Base-by-base conservation (phyloP, 2,888 invertebrate genomes). In the Erebia ligea region DNA sequence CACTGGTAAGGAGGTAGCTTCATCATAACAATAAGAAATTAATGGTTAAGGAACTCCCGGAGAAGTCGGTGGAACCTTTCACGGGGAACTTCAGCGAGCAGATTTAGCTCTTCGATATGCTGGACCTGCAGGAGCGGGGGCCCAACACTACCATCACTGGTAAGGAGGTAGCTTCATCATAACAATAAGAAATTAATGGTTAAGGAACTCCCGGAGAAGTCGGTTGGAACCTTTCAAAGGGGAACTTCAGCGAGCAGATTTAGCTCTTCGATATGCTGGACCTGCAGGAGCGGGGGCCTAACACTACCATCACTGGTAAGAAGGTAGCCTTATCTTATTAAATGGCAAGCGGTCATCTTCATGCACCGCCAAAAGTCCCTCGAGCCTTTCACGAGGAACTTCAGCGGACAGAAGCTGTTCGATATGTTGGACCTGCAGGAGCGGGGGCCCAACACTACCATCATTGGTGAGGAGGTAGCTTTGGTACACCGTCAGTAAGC, bases 341-440 rank as follows among this genome's bases (percentile, higher is more conserved):
- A n/a, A n/a, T n/a, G n/a, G n/a, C n/a, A n/a, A n/a, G 96, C 97
- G 54, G 99, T 99, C 67, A 97, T 99, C 83, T 99, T 99, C 92
- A 95, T 99, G 94, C 95, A 98, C 88, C 95, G 99, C 52, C 94
- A 96, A 77, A 98, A 98, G 86, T 98, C 98, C 0, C 87, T 99
- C 70, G 97, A 98, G 86, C 99, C 99, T 0, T 99, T 97, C 89
- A 96, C 96, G 25, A 95, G 99, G 75, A 97, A 98, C 90, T 97
- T 99, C 86, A 95, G 94, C 71, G 96, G 96, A 0, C 96, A 96
- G 81, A 96, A 96, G 81, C 95, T 97, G 80, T 92, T 98, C 81
- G 97, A 98, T 82, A 96, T 97, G 96, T 90, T 98, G 45, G 95
- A 96, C 77, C 86, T 96, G 67, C 91, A 94, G 70, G 95, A 95